These are phyloP conservation scores for Palloptera scutellata DNA, from an alignment of 2,888 invertebrate genomes.

Conservation along the genomic window DNA sequence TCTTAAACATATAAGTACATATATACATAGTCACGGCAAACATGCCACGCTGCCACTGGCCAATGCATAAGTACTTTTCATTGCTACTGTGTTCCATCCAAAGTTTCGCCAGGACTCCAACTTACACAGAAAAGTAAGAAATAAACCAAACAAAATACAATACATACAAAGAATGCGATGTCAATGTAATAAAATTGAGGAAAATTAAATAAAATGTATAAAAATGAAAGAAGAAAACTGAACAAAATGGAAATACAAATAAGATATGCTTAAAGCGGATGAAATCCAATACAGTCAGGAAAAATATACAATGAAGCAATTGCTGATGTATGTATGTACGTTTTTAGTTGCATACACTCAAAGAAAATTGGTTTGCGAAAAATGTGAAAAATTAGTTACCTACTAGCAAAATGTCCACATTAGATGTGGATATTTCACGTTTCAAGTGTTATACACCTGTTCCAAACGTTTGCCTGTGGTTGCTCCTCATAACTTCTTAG, in stretches of 20 bases:
- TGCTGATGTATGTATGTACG: no score
- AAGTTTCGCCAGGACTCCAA: slow-evolving; percentile 10
- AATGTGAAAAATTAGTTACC: no score
- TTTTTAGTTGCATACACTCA: no score
- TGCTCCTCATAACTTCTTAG: no score
- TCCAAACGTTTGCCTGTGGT: no score
- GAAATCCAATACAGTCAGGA: slow-evolving; percentile 14
- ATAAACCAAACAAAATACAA: not conserved
- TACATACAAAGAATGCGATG: slow-evolving; percentile 41
- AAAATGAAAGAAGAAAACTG: not conserved
- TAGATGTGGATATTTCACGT: no score
- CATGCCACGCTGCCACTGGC: slow-evolving; percentile 42
- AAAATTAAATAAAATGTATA: slow-evolving; percentile 37
- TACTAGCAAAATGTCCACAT: no score
- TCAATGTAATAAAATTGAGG: slow-evolving; percentile 52
- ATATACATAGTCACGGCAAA: slow-evolving; percentile 31
- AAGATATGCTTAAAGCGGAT: slow-evolving; percentile 9
- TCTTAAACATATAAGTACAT: no score
- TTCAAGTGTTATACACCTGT: no score
- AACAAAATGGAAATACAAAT: not conserved
- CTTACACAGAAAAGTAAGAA: not conserved
- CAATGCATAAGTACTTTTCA: slow-evolving; percentile 10
- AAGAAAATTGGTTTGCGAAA: no score
- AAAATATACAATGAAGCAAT: not conserved
- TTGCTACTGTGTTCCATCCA: not conserved